Evolutionary conservation across 2,888 invertebrate species (phyloP).

Genomic region (Pristionchus entomophagus): DNA sequence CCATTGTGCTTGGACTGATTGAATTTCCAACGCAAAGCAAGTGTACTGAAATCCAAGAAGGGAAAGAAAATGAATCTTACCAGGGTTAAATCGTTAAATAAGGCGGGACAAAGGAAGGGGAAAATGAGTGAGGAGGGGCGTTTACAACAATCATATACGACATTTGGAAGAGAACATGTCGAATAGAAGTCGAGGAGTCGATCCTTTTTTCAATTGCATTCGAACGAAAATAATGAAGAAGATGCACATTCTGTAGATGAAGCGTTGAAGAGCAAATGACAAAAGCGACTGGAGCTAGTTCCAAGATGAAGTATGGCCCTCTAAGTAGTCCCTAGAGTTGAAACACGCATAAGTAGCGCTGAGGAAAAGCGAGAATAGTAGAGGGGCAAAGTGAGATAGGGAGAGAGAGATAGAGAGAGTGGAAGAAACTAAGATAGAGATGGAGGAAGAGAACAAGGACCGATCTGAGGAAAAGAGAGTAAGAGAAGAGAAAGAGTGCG

Average conservation of each 20-base stretch:
- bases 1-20: not conserved
- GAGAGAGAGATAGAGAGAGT: conserved; percentile 15
- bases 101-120: not conserved
- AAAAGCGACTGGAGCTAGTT: not conserved
- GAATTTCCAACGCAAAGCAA: conserved; percentile 16
- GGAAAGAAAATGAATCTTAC: not conserved
- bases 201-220: too few species aligned
- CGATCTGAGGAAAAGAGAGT: conserved; percentile 27
- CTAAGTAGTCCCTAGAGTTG: conserved; percentile 37
- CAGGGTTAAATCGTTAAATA: not conserved
- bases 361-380: not conserved
- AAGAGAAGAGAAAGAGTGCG: conserved; percentile 32
- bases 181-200: too few species aligned
- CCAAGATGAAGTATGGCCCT: not conserved
- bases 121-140: not conserved
- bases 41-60: not conserved
- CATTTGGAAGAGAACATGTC: not conserved
- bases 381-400: not conserved
- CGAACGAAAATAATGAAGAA: too few species aligned
- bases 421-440: not conserved
- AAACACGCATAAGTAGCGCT: conserved; percentile 19
- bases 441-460: conserved; percentile 25
- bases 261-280: not conserved
- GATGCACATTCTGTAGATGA: not conserved
- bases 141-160: not conserved